phyloP scores from a whole-genome alignment of 2,113 vertebrate genomes.

The Sula dactylatra region DNA sequence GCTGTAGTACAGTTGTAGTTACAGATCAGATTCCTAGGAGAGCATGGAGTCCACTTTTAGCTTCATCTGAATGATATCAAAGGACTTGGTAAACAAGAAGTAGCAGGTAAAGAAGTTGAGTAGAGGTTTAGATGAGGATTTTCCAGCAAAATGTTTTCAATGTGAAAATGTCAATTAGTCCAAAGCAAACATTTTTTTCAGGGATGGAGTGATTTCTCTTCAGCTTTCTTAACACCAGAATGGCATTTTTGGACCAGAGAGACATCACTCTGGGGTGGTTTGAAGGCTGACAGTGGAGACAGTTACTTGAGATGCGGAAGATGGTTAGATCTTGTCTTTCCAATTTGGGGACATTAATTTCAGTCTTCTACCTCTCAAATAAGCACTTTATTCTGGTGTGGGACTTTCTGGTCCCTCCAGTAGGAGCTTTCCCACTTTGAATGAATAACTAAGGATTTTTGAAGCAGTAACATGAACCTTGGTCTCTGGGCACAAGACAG shows the following conservation, averaged over 20 bases:
- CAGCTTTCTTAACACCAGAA: not conserved
- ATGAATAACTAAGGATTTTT: not conserved
- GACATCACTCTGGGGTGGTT: not conserved
- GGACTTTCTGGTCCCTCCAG: not conserved
- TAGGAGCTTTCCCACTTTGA: not conserved
- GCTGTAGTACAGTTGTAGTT: not conserved
- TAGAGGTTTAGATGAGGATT: not conserved
- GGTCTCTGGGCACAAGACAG: not conserved
- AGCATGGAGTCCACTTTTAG: not conserved
- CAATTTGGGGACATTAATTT: not conserved
- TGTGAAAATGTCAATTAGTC: not conserved
- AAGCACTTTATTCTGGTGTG: not conserved
- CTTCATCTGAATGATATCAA: not conserved
- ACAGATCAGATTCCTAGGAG: slow-evolving; percentile 18
- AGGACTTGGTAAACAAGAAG: slow-evolving; percentile 7
- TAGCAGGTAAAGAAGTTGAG: not conserved
- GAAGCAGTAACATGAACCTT: not conserved
- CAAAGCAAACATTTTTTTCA: not conserved
- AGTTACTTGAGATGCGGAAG: not conserved
- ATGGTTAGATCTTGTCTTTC: not conserved
- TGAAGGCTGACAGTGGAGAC: not conserved
- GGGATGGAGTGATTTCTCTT: not conserved
- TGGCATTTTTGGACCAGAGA: not conserved
- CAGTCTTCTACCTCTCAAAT: not conserved
- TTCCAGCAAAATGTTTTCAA: not conserved